Evolutionary conservation across 2,888 invertebrate species (phyloP), one percentile per base, ranked within the genome.

Genomic region (Euproctis similis): DNA sequence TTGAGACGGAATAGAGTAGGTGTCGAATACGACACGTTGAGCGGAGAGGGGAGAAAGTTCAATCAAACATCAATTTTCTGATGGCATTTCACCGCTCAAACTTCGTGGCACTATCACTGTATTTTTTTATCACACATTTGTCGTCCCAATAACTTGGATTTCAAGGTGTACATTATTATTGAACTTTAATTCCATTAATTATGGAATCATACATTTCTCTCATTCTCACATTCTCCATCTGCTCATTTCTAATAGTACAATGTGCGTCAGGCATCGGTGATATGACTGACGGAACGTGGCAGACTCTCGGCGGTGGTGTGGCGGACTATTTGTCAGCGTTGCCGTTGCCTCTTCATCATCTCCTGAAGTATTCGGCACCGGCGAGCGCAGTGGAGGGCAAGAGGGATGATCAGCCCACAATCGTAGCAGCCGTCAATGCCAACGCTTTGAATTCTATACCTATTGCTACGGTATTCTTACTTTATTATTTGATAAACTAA

Each of bases 261-360:
- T 52, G 26, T 46, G 40, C 42, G 26, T 38, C 55, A 77, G 81
- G 80, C 61, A 85, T 69, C 64, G 86, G 70, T 41, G 87, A 69
- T 64, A 81, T 70, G 42, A 68, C 57, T 32, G 87, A 71, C 61
- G 74, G 53, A 46, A 67, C 90, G 1, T 92, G 92, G 92, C 92
- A 92, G 65, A 88, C 90, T 1, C 71, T 92, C 19, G 92, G 93
- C 29, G 91, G 92, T 1, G 92, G 93, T 0, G 94, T 94, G 5
- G 94, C 93, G 6, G 94, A 94, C 73, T 94, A 94, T 68, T 85
- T 94, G 34, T 93, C 93, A 5, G 92, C 94, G 36, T 73, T 94
- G 45, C 94, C 94, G 0, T 72, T 94, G 30, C 93, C 93, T 12
- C 75, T 94, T 28, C 94, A 94, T 62, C 94, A 94, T 65, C 90